Conservation (phyloP, 2,797 vertebrate genomes). For the Taenioides sp. region DNA sequence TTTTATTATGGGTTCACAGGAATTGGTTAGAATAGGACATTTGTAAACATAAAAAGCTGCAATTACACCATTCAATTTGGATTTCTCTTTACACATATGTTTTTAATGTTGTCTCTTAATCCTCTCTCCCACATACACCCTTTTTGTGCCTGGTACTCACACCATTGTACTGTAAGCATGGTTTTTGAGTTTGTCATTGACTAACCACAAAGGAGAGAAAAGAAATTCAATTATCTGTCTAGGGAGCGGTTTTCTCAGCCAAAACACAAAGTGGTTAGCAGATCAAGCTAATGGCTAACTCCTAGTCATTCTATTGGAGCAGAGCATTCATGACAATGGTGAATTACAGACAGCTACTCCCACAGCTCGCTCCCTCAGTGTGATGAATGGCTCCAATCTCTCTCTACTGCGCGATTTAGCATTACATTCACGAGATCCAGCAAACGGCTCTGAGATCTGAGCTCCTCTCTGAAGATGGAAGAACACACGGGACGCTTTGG, state of each 20-base stretch:
- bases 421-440: slow-evolving; percentile 43
- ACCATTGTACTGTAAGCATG: not conserved
- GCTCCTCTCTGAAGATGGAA: slow-evolving; percentile 19
- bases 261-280: slow-evolving; percentile 39
- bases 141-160: not conserved
- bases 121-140: not conserved
- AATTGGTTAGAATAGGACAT: not conserved
- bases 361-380: slow-evolving; percentile 26
- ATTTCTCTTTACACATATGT: not conserved
- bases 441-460: slow-evolving; percentile 34
- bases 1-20: not conserved
- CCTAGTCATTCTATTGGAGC: slow-evolving; percentile 44
- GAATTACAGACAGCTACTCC: slow-evolving; percentile 58
- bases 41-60: not conserved
- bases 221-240: slow-evolving; percentile 34
- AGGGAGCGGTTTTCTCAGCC: not conserved
- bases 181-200: not conserved
- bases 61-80: not conserved
- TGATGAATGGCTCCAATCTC: slow-evolving; percentile 61
- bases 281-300: slow-evolving; percentile 48
- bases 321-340: slow-evolving; percentile 40
- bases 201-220: not conserved
- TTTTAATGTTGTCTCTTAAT: not conserved
- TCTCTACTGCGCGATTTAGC: slow-evolving; percentile 25
- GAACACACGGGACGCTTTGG: slow-evolving; percentile 21